Conservation (phyloP, 2,113 vertebrate genomes). For the Lophochroa leadbeateri region DNA sequence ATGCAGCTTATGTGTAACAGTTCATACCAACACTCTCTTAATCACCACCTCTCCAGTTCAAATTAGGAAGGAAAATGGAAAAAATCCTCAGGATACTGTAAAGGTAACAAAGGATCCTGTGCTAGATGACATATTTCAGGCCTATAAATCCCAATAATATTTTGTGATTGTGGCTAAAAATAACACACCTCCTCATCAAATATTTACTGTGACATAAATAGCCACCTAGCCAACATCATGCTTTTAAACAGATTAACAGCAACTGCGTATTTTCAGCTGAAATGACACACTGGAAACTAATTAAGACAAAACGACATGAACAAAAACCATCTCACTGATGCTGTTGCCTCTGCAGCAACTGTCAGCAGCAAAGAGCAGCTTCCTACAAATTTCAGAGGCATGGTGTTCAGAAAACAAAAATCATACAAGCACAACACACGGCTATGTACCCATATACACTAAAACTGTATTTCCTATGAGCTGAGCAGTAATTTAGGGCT, state of each 20-base stretch:
- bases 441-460: background rate
- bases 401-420: background rate
- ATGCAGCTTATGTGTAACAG: background rate
- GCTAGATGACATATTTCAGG: background rate
- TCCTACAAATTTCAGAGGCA: background rate
- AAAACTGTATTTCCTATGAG: background rate
- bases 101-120: background rate
- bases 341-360: background rate
- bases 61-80: background rate
- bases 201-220: slow-evolving; percentile 43
- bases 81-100: background rate
- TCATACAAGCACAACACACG: rapidly evolving
- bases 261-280: background rate
- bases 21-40: background rate
- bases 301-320: background rate
- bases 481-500: background rate
- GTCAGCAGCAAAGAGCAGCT: background rate
- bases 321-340: background rate
- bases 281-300: slow-evolving; percentile 12
- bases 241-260: background rate
- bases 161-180: slow-evolving; percentile 8
- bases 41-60: background rate
- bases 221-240: background rate
- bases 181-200: background rate
- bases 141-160: background rate